phyloP scores from a whole-genome alignment of 2,888 invertebrate species.

The Orthonevra nobilis region DNA sequence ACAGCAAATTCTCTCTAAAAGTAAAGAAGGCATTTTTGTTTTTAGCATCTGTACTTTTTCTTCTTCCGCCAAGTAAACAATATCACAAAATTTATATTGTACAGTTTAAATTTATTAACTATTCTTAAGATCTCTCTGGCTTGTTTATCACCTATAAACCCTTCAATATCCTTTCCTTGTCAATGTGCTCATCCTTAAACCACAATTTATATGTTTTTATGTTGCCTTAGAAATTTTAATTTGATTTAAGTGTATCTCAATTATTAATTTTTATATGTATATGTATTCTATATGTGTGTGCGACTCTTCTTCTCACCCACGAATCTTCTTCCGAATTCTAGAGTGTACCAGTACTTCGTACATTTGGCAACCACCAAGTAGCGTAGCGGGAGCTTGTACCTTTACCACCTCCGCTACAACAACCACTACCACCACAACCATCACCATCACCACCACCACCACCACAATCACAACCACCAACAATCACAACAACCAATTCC shows the following conservation, averaged over 20 bases:
- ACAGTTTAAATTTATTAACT: too few species aligned
- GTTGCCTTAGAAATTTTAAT: background rate
- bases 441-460: conserved; percentile 63
- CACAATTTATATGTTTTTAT: background rate
- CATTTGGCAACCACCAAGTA: conserved; percentile 80
- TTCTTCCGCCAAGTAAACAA: too few species aligned
- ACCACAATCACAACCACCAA: conserved; percentile 59
- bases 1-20: too few species aligned
- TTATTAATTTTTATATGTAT: conserved; percentile 23
- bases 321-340: conserved; percentile 73
- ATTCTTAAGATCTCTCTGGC: too few species aligned
- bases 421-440: conserved; percentile 68
- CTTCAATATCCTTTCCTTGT: too few species aligned
- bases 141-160: too few species aligned
- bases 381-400: conserved; percentile 80
- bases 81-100: too few species aligned
- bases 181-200: too few species aligned
- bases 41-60: too few species aligned
- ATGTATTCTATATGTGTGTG: conserved; percentile 50
- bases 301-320: conserved; percentile 60
- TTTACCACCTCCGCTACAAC: conserved; percentile 73
- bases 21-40: too few species aligned
- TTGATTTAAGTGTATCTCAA: background rate
- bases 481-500: conserved; percentile 49
- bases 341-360: conserved; percentile 80